Percentiles rank a stretch among this genome's conserved stretches.
Evolutionary conservation across 1,140 invertebrate species (phyloP).

Genomic region (Lysiphlebus fabarum): DNA sequence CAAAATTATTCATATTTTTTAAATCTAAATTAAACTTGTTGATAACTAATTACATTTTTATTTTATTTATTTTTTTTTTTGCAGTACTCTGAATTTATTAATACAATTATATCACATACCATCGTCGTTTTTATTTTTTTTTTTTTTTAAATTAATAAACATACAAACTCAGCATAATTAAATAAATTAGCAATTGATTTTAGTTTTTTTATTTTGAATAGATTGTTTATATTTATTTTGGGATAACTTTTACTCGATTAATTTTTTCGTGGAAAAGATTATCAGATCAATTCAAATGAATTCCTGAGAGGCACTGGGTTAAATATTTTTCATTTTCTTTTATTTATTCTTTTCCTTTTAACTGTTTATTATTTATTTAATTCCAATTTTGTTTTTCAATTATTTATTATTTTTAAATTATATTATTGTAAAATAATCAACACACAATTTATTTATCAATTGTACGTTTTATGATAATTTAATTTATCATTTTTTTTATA

Average conservation of each 20-base stretch:
- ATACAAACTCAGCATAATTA: not conserved
- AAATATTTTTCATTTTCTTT: slow-evolving; percentile 10
- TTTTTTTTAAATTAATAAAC: slow-evolving; percentile 2
- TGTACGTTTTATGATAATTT: no score
- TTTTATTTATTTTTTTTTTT: no score
- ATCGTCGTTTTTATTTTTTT: not conserved
- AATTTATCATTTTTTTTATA: no score
- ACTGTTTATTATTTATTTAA: not conserved
- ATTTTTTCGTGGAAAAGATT: not conserved
- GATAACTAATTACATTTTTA: no score
- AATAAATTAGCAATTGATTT: not conserved
- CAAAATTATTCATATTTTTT: no score
- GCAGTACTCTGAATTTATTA: not conserved
- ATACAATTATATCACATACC: slow-evolving; percentile 16
- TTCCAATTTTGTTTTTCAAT: no score
- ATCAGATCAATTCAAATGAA: slow-evolving; percentile 17
- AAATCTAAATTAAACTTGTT: no score
- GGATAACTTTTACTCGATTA: not conserved
- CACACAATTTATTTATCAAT: no score
- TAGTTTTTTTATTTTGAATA: not conserved
- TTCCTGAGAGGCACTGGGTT: slow-evolving; percentile 23
- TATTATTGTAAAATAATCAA: no score
- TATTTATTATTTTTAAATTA: no score
- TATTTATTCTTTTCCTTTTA: not conserved
- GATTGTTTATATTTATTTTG: not conserved